Base-by-base conservation (phyloP, 2,888 invertebrate genomes). In the Furcula furcula region DNA sequence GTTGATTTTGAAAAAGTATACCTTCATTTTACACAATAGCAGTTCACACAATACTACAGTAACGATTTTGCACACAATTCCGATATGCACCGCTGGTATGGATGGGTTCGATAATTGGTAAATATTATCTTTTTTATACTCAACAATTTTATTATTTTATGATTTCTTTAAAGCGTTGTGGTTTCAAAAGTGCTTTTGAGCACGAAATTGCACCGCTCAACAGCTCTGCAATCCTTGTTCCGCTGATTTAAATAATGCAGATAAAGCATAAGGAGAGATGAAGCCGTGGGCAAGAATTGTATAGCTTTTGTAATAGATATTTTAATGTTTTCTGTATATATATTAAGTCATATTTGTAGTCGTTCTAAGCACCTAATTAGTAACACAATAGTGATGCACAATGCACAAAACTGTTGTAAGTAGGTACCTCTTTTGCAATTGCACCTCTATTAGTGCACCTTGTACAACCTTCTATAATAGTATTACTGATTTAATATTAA, bases 71-170 rank as follows among this genome's bases (percentile, higher is more conserved):
- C 62, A 79, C 72, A 73, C 63, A 62, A 67, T 65, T 65, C 64
- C 77, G 88, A 87, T 88, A 88, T 88, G 85, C 88, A 88, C 88
- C 88, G 74, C 88, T 88, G 88, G 88, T 85, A 83, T 83, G 88
- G 88, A 86, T 76, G 87, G 75, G 83, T 83, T 81, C 55, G 48
- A 65, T 65, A 61, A 68, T 71, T 74, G 76, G 76, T 79, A 81
- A 82, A 68, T 81, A 77, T 76, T 61, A 46, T 38, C 54, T 53
- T 41, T 54, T 57, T 50, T 49, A 51, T 58, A 42, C 38, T 45
- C 41, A 31, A 46, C 51, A 60, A 39, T 50, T 44, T 58, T 51
- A 48, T 39, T 43, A 36, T 43, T 22, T 27, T 51, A 29, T 37
- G 20, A 33, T n/a, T n/a, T 29, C 19, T 22, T 7, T 19, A 15